phyloP scores from a whole-genome alignment of 2,888 invertebrate genomes.

The Tetragonula carbonaria region DNA sequence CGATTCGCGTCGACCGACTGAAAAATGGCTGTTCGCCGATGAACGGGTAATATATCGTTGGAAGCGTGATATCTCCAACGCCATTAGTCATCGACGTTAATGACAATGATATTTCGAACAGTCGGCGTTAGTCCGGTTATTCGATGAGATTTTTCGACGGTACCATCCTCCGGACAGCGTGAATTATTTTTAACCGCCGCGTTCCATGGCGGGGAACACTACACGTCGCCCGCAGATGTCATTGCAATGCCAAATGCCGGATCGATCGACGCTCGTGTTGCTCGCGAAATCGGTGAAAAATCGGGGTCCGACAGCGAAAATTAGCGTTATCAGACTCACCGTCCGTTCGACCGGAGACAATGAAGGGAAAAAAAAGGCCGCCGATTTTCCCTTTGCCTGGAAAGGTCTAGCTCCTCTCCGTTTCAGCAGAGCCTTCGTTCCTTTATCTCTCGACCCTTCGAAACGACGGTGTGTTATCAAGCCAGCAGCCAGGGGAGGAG shows the following conservation, averaged over 20 bases:
- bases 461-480: constrained; percentile 75
- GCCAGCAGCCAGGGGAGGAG: constrained; percentile 64
- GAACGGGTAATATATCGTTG: constrained; percentile 21
- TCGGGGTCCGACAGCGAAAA: constrained; percentile 28
- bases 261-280: no score
- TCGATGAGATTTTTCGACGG: constrained; percentile 11
- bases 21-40: constrained; percentile 24
- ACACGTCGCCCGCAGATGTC: constrained; percentile 13
- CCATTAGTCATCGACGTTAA: constrained; percentile 31
- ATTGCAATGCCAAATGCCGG: not conserved
- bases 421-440: constrained; percentile 28
- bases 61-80: constrained; percentile 6
- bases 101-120: constrained; percentile 15
- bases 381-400: constrained; percentile 20
- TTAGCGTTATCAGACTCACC: constrained; percentile 41
- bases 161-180: not conserved
- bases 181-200: constrained; percentile 21
- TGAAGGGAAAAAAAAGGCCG: constrained; percentile 15
- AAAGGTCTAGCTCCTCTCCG: constrained; percentile 15
- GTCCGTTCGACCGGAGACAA: constrained; percentile 40
- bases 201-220: not conserved
- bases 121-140: not conserved
- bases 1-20: not conserved
- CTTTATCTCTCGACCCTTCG: constrained; percentile 62
- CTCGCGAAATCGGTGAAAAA: constrained; percentile 3